A percentile compares a stretch with the other conserved stretches of the same genome.
Evolutionary conservation across 2,888 invertebrate genomes (phyloP).

Genomic region (Mesopsocus fuscifrons): DNA sequence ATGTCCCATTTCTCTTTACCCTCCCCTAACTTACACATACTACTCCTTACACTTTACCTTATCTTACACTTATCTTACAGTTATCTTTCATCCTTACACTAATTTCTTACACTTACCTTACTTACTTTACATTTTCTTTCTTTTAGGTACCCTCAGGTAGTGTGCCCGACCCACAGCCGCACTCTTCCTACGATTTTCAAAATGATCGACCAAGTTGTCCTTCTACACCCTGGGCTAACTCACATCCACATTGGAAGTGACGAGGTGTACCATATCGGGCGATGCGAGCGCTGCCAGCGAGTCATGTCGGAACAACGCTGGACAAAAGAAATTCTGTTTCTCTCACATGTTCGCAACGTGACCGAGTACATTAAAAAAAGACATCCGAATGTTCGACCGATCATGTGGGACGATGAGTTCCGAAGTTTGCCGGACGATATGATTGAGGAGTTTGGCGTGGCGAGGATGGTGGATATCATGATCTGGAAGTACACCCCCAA

Average conservation of each 20-base stretch:
- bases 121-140: no score
- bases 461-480: constrained; percentile 39
- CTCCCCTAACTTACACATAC: no score
- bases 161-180: constrained; percentile 46
- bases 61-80: no score
- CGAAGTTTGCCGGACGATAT: constrained; percentile 31
- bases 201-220: constrained; percentile 52
- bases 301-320: constrained; percentile 21
- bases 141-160: constrained; percentile 26
- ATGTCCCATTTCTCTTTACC: no score
- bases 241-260: constrained; percentile 64
- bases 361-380: constrained; percentile 28
- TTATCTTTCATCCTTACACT: no score
- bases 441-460: constrained; percentile 27
- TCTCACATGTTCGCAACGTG: constrained; percentile 38
- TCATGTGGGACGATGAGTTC: constrained; percentile 76
- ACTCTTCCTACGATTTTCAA: constrained; percentile 35
- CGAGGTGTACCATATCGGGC: constrained; percentile 56
- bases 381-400: constrained; percentile 32
- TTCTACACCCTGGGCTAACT: constrained; percentile 31
- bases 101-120: no score
- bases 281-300: constrained; percentile 33
- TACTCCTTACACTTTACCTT: no score
- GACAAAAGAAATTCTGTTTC: constrained; percentile 36
- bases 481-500: constrained; percentile 46